Conservation (phyloP, 2,888 invertebrate genomes). For the Eupeodes latifasciatus region DNA sequence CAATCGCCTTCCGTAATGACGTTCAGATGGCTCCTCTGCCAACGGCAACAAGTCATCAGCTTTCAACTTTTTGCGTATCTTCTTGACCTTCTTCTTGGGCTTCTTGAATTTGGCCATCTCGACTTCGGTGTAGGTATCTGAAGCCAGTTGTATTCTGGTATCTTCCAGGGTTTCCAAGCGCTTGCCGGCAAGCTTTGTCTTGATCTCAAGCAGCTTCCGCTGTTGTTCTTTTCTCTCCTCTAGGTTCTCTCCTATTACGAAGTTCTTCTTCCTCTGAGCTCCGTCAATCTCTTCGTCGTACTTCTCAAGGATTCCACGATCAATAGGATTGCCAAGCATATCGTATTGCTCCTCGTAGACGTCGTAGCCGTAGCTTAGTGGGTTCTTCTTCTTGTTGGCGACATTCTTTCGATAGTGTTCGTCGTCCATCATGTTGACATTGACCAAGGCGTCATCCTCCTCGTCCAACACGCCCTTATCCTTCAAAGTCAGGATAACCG, state of each 20-base stretch:
- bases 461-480: slow-evolving; percentile 96
- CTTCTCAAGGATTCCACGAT: slow-evolving; percentile 91
- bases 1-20: slow-evolving; percentile 81
- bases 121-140: slow-evolving; percentile 94
- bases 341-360: slow-evolving; percentile 92
- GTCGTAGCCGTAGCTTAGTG: slow-evolving; percentile 92
- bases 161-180: slow-evolving; percentile 90
- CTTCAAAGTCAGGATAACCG: slow-evolving; percentile 95
- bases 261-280: slow-evolving; percentile 87
- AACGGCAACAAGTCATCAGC: slow-evolving; percentile 89
- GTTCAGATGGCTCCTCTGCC: slow-evolving; percentile 78
- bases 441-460: slow-evolving; percentile 94
- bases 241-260: slow-evolving; percentile 90
- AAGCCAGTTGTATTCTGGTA: slow-evolving; percentile 89
- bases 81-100: slow-evolving; percentile 91
- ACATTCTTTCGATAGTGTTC: slow-evolving; percentile 94
- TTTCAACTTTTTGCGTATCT: slow-evolving; percentile 88
- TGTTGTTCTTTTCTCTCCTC: slow-evolving; percentile 86
- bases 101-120: slow-evolving; percentile 96
- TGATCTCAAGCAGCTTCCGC: slow-evolving; percentile 84
- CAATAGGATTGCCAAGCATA: slow-evolving; percentile 87
- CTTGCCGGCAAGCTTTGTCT: slow-evolving; percentile 87
- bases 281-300: slow-evolving; percentile 93
- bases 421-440: slow-evolving; percentile 94
- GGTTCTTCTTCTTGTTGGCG: slow-evolving; percentile 92